phyloP scores from a whole-genome alignment of 1,140 invertebrate genomes.

The Solenopsis invicta region DNA sequence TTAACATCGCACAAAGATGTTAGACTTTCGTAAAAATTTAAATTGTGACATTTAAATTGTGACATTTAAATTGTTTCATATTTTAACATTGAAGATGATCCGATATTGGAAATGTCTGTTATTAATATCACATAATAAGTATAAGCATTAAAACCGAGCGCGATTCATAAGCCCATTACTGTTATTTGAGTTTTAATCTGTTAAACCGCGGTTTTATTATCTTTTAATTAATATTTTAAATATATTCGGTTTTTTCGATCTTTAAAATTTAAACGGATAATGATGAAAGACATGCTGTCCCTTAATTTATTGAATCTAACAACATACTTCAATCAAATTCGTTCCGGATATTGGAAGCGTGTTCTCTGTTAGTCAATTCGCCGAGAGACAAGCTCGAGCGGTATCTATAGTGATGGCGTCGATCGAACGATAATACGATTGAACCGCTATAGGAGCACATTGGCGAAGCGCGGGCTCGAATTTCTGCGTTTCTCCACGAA shows the following conservation, averaged over 20 bases:
- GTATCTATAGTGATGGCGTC: not conserved
- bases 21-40: too few species aligned
- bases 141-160: too few species aligned
- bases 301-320: slow-evolving; percentile 27
- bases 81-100: too few species aligned
- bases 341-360: slow-evolving; percentile 10
- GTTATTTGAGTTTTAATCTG: too few species aligned
- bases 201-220: not conserved
- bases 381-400: slow-evolving; percentile 2
- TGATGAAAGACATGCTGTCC: not conserved
- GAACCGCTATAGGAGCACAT: slow-evolving; percentile 35
- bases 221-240: not conserved
- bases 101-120: too few species aligned
- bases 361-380: slow-evolving; percentile 33
- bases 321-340: slow-evolving; percentile 6
- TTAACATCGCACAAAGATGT: too few species aligned
- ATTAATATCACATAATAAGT: too few species aligned
- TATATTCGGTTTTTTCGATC: not conserved
- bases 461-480: slow-evolving; percentile 21
- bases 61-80: too few species aligned
- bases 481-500: slow-evolving; percentile 50
- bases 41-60: too few species aligned
- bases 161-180: too few species aligned
- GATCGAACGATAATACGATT: slow-evolving; percentile 65
- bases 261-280: not conserved